Conservation (phyloP, 2,888 invertebrate species). For the Nephrotoma appendiculata region DNA sequence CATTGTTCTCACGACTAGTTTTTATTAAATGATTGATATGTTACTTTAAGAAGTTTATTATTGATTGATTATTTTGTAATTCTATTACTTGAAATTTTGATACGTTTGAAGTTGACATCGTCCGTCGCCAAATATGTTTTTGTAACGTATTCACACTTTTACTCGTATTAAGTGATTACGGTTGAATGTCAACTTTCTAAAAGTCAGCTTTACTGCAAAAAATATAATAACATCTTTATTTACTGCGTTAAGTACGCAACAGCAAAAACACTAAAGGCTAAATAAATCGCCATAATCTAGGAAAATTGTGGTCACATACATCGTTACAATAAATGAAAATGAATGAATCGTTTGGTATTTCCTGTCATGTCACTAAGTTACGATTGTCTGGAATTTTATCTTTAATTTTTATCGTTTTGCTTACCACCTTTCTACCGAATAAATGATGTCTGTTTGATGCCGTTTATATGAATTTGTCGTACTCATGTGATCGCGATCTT, state of each 20-base stretch:
- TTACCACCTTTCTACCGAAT: background rate
- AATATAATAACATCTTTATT: background rate
- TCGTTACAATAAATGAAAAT: background rate
- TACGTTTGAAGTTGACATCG: background rate
- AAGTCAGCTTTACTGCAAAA: background rate
- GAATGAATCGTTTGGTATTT: background rate
- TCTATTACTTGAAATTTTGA: background rate
- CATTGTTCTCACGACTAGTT: background rate
- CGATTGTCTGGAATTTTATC: background rate
- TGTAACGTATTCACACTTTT: background rate
- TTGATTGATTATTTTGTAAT: background rate
- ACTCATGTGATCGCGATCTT: background rate
- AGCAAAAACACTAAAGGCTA: background rate
- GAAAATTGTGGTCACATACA: background rate
- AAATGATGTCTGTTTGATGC: background rate
- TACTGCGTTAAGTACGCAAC: background rate
- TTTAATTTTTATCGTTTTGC: background rate
- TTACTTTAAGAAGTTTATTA: no score
- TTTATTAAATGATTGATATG: background rate
- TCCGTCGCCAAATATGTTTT: background rate
- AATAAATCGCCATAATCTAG: background rate
- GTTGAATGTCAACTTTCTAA: background rate
- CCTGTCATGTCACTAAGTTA: background rate
- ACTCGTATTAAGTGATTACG: background rate
- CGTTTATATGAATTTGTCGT: background rate